phyloP scores from a whole-genome alignment of 2,113 vertebrate species.

The Psammodynastes pulverulentus region DNA sequence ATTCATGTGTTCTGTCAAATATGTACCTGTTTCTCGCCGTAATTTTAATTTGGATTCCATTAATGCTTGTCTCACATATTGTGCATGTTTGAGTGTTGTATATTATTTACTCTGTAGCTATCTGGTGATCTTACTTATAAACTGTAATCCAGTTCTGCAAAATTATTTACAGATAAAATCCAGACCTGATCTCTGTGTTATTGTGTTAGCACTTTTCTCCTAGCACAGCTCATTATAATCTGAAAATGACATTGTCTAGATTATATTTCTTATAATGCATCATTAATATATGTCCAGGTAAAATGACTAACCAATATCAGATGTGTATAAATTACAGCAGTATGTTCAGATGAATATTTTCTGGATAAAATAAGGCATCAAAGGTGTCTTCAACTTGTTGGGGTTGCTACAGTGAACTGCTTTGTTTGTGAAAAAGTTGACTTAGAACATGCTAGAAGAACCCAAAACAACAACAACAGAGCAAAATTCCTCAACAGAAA shows the following conservation, averaged over 20 bases:
- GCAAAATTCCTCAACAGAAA: not conserved
- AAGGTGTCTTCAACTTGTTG: not conserved
- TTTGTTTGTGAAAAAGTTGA: not conserved
- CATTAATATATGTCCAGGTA: not conserved
- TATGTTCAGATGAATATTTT: not conserved
- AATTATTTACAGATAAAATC: constrained; percentile 45
- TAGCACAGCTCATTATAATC: not conserved
- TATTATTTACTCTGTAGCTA: constrained; percentile 12
- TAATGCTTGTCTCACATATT: not conserved
- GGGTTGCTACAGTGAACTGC: not conserved
- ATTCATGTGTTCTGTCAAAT: not conserved
- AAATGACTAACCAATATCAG: not conserved
- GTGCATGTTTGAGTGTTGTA: constrained; percentile 13
- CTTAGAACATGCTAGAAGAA: not conserved
- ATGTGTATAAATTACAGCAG: not conserved
- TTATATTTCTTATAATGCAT: not conserved
- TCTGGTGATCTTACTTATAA: not conserved
- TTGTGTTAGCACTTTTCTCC: constrained; percentile 7
- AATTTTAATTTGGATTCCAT: not conserved
- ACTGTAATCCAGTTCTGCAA: constrained; percentile 7
- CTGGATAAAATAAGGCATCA: constrained; percentile 10
- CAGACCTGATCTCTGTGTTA: constrained; percentile 52
- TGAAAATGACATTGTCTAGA: constrained; percentile 27
- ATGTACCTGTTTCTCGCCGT: not conserved
- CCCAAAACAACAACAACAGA: not conserved